phyloP scores from a whole-genome alignment of 2,888 invertebrate species.

The Ophioninae sp. region DNA sequence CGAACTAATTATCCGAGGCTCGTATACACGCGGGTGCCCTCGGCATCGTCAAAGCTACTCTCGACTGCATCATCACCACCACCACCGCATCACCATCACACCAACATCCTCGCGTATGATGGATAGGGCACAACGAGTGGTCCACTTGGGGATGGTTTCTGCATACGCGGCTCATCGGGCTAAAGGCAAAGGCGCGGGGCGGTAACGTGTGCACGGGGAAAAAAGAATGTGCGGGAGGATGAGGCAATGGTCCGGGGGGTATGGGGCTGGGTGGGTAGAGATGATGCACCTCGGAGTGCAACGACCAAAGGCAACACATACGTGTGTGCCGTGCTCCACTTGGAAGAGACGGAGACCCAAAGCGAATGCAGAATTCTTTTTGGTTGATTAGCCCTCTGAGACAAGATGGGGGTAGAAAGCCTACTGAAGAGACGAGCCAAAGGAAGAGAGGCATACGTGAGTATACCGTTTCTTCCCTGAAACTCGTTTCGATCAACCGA shows the following conservation, averaged over 20 bases:
- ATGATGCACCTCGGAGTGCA: constrained; percentile 55
- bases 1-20: constrained; percentile 77
- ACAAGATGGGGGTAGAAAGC: constrained; percentile 45
- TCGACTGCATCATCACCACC: constrained; percentile 70
- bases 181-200: constrained; percentile 63
- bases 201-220: constrained; percentile 62
- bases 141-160: constrained; percentile 72
- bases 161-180: constrained; percentile 71
- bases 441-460: constrained; percentile 69
- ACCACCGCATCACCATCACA: constrained; percentile 38
- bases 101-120: constrained; percentile 18
- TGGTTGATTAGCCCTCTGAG: constrained; percentile 73
- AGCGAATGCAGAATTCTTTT: constrained; percentile 68
- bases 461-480: constrained; percentile 46
- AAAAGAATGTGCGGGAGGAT: constrained; percentile 36
- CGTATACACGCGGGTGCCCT: constrained; percentile 58
- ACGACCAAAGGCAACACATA: constrained; percentile 63
- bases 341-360: constrained; percentile 58
- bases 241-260: constrained; percentile 46
- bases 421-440: constrained; percentile 64
- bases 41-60: constrained; percentile 75
- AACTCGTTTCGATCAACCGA: background rate
- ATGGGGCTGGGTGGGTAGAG: constrained; percentile 43
- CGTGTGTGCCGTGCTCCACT: constrained; percentile 21
- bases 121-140: constrained; percentile 72